phyloP scores from a whole-genome alignment of 2,888 invertebrate genomes.

The Zaprionus obscuricornis region DNA sequence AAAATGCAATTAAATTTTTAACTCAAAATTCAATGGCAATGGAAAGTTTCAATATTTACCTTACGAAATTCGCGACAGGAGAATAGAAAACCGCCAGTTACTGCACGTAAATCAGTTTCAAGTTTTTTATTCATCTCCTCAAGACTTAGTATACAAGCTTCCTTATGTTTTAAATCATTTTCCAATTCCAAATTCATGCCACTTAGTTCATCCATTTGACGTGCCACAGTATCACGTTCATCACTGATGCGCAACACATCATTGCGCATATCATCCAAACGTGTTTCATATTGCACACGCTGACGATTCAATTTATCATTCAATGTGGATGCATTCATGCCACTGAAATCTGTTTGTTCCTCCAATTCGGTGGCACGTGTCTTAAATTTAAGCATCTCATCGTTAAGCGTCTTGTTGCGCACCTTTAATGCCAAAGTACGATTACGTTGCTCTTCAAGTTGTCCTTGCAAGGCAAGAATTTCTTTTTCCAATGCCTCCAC shows the following conservation, averaged over 20 bases:
- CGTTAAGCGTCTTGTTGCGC: slow-evolving; percentile 88
- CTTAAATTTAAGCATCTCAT: slow-evolving; percentile 86
- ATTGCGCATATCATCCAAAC: slow-evolving; percentile 68
- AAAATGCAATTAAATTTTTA: neutral
- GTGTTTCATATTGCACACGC: slow-evolving; percentile 74
- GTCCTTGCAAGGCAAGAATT: slow-evolving; percentile 84
- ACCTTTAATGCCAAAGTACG: slow-evolving; percentile 88
- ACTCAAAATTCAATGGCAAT: too few species aligned
- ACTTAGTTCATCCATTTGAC: slow-evolving; percentile 68
- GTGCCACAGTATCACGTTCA: slow-evolving; percentile 56
- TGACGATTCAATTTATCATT: slow-evolving; percentile 82
- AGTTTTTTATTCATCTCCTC: slow-evolving; percentile 66
- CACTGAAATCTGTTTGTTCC: slow-evolving; percentile 87
- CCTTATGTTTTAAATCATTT: slow-evolving; percentile 57
- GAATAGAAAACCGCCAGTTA: slow-evolving; percentile 82
- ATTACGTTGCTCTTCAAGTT: slow-evolving; percentile 86
- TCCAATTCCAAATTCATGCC: slow-evolving; percentile 73
- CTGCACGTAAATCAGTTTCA: slow-evolving; percentile 78
- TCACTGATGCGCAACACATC: slow-evolving; percentile 61
- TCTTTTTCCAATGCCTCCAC: slow-evolving; percentile 86
- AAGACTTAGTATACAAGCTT: slow-evolving; percentile 58
- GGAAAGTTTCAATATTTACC: slow-evolving; percentile 64
- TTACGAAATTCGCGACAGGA: slow-evolving; percentile 82
- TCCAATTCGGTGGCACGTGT: slow-evolving; percentile 86
- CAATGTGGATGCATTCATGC: slow-evolving; percentile 86